Evolutionary conservation across 1,140 invertebrate species (phyloP).

Genomic region (Trichoplusia ni): DNA sequence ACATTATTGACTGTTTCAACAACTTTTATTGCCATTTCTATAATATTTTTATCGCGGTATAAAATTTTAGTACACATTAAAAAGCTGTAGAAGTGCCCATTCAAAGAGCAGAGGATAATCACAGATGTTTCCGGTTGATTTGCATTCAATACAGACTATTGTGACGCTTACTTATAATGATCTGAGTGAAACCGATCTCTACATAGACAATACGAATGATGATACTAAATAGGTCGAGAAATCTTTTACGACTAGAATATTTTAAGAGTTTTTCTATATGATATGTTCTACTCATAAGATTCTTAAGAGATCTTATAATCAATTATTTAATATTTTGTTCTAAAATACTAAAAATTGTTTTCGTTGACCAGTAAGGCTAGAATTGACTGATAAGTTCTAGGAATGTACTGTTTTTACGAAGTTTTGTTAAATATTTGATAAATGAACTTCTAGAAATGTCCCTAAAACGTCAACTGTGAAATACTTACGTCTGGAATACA

Average conservation of each 20-base stretch:
- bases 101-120: conserved; percentile 17
- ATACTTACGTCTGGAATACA: conserved; percentile 4
- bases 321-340: too few species aligned
- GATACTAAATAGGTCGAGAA: background rate
- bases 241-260: background rate
- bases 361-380: too few species aligned
- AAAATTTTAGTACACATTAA: conserved; percentile 19
- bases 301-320: too few species aligned
- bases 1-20: background rate
- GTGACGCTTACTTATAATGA: conserved; percentile 29
- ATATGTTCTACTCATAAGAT: too few species aligned
- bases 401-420: background rate
- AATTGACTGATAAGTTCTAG: too few species aligned
- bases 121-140: conserved; percentile 49
- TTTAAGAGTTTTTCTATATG: too few species aligned
- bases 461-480: conserved; percentile 15
- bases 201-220: conserved; percentile 34
- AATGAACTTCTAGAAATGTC: conserved; percentile 8
- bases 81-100: conserved; percentile 5
- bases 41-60: conserved; percentile 1
- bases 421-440: background rate
- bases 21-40: conserved; percentile 3
- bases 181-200: conserved; percentile 17
- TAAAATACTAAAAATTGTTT: too few species aligned
- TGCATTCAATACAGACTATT: conserved; percentile 58